Conservation (phyloP, 2,113 vertebrate species). For the Cheirogaleus medius region DNA sequence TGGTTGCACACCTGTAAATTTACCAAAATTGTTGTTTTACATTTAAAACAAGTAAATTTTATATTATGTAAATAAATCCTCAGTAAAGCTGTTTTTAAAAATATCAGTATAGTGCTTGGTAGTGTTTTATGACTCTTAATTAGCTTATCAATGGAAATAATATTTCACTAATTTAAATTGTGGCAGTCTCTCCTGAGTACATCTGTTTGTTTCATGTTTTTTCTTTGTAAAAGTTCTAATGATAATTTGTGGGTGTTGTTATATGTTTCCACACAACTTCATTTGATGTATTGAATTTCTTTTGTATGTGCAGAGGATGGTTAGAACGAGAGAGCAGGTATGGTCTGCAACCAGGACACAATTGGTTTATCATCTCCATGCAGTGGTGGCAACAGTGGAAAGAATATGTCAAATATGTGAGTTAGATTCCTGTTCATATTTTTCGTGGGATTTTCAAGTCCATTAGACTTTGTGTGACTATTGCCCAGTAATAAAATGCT, state of each 20-base stretch:
- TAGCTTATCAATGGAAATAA: neutral
- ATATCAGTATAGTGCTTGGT: neutral
- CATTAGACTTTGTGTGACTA: neutral
- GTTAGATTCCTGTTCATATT: conserved; percentile 77
- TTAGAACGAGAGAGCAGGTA: conserved; percentile 97
- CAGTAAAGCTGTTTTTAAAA: neutral
- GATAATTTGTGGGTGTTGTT: neutral
- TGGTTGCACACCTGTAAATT: neutral
- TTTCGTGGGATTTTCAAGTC: conserved; percentile 29
- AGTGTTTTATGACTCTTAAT: neutral
- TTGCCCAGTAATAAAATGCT: conserved; percentile 14
- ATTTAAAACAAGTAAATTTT: neutral
- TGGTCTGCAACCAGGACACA: conserved; percentile 94
- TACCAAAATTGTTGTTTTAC: neutral
- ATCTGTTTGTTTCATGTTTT: neutral
- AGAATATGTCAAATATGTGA: conserved; percentile 98
- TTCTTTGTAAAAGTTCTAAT: neutral
- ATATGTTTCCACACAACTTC: neutral
- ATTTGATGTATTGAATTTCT: conserved; percentile 40
- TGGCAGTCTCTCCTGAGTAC: neutral
- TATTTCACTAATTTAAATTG: conserved; percentile 7
- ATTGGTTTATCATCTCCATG: conserved; percentile 99
- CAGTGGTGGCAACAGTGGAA: conserved; percentile 99
- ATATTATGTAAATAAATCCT: conserved; percentile 14
- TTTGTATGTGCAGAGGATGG: conserved; percentile 90